Base-by-base conservation (phyloP, 2,797 vertebrate species). In the Enteromius thamalakanensis region DNA sequence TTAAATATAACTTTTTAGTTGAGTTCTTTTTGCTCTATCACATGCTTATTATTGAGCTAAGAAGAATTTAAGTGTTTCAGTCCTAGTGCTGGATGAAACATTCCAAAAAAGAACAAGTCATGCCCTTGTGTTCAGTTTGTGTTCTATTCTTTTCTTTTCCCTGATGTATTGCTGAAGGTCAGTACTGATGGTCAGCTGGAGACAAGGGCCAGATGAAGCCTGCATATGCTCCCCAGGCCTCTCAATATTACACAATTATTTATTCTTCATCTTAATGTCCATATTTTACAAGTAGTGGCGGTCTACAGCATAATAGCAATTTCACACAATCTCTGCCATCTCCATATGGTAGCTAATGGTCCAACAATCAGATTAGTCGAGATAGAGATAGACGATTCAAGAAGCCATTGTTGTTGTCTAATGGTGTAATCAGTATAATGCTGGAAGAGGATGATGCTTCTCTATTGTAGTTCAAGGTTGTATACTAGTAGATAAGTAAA, bases 271-370 rank as follows among this genome's bases (percentile, higher is more conserved):
- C 58, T 49, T 69, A 86, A 79, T 70, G 76, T 76, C 64, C 7
- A 14, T 17, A 82, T 74, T 53, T 68, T 67, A 40, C 37, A 79
- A 51, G 71, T 42, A 85, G 47, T 19, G 68, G 65, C 7, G 7
- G n/a, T 76, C 77, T 37, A 65, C 21, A 76, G 76, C 77, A 34
- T 76, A 83, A 81, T 47, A 42, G 51, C 64, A 78, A 47, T 76
- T 80, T 74, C 62, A 74, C 86, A 80, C 68, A 78, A 78, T 81
- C 65, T 70, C 83, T 45, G 53, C 72, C 70, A 88, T 82, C 64
- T 58, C 76, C 68, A 71, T 47, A 69, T 64, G 82, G 58, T 68
- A 49, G 69, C 70, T 83, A 84, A 86, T 88, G 58, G 75, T 58
- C 58, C 58, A 58, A 83, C 47, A 84, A 88, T 86, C 23, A 49